phyloP scores from a whole-genome alignment of 1,140 invertebrate genomes.

The Lepidurus arcticus region DNA sequence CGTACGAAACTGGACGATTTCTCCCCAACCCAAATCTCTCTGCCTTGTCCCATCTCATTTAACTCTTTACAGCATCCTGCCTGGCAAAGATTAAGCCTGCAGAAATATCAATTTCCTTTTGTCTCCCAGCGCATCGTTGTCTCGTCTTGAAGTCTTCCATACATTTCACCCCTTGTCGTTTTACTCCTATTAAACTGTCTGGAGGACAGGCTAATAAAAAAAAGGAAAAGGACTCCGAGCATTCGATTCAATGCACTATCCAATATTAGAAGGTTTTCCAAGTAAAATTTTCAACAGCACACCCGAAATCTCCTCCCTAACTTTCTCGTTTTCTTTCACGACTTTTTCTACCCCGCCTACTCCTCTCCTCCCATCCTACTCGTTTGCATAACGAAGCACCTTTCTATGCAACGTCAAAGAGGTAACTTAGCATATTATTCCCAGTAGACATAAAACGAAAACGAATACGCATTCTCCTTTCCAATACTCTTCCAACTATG shows the following conservation, averaged over 20 bases:
- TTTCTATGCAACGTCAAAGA: constrained; percentile 19
- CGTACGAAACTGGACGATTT: neutral
- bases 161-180: neutral
- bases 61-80: constrained; percentile 17
- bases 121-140: neutral
- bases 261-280: constrained; percentile 3
- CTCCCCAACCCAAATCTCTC: neutral
- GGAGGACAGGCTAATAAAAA: neutral
- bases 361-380: neutral
- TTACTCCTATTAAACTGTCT: neutral
- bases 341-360: constrained; percentile 5
- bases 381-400: constrained; percentile 18
- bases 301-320: neutral
- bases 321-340: neutral
- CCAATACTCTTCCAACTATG: neutral
- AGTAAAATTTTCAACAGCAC: neutral
- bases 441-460: neutral
- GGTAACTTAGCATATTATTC: constrained; percentile 22
- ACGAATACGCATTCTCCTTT: neutral
- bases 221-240: neutral
- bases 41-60: constrained; percentile 1
- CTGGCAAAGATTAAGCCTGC: constrained; percentile 15
- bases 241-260: constrained; percentile 15
- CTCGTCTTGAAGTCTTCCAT: neutral
- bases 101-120: constrained; percentile 19